Percentiles rank a stretch among this genome's conserved stretches.
phyloP scores from a whole-genome alignment of 2,113 vertebrate genomes.

The Rhinolophus sinicus region DNA sequence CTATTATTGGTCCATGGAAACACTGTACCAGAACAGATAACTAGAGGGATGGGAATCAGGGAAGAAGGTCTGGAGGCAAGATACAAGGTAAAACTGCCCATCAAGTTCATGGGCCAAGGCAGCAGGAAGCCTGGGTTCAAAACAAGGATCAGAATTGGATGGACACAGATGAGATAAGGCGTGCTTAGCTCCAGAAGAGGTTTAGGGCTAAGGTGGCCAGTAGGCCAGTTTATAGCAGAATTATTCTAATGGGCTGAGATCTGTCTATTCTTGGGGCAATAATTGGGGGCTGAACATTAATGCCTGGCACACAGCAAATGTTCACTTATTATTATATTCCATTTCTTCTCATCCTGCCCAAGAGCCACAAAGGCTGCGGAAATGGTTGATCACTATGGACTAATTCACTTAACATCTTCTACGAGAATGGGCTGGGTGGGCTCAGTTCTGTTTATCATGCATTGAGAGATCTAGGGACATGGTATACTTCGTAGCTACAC shows the following conservation, averaged over 20 bases:
- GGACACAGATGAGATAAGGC: background rate
- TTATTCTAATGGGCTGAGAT: background rate
- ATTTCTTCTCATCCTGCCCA: background rate
- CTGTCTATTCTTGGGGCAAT: background rate
- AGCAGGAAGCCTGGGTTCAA: background rate
- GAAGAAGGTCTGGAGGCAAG: background rate
- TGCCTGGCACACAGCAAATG: background rate
- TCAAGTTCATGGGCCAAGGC: background rate
- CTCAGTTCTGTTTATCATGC: background rate
- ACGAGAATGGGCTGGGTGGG: background rate
- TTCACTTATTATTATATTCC: background rate
- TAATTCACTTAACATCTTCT: background rate
- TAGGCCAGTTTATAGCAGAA: too few relatives aligned
- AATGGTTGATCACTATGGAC: background rate
- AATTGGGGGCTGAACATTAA: background rate
- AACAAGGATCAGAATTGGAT: background rate
- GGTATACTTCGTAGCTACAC: background rate
- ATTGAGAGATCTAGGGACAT: background rate
- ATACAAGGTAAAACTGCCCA: background rate
- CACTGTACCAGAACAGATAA: background rate
- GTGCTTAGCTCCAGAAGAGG: background rate
- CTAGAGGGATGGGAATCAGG: background rate
- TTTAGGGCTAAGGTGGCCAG: background rate
- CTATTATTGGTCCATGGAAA: background rate
- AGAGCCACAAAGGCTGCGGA: background rate